A percentile compares a stretch with the other conserved stretches of the same genome.
phyloP scores from a whole-genome alignment of 2,888 invertebrate genomes.

The Bruchidius siliquastri region DNA sequence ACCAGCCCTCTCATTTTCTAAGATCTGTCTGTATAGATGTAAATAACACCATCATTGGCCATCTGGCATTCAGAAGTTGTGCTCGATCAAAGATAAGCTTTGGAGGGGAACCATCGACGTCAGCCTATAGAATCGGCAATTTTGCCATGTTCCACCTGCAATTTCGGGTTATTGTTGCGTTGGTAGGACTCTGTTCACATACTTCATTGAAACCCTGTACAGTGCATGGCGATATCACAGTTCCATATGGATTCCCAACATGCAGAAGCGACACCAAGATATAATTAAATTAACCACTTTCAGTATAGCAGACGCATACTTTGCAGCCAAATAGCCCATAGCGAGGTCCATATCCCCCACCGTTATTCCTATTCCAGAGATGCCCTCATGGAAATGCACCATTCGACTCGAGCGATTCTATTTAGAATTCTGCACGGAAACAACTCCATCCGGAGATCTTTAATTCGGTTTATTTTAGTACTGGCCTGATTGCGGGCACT shows the following conservation, averaged over 20 bases:
- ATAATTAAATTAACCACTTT: not conserved
- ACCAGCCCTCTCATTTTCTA: no score
- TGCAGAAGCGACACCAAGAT: not conserved
- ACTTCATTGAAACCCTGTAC: no score
- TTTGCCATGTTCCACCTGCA: no score
- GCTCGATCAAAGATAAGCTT: no score
- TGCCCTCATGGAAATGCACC: slow-evolving; percentile 17
- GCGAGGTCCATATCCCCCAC: not conserved
- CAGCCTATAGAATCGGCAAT: no score
- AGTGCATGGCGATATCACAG: not conserved
- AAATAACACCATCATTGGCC: no score
- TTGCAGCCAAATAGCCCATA: not conserved
- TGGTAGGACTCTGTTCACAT: no score
- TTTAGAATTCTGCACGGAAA: slow-evolving; percentile 28
- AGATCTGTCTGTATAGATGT: no score
- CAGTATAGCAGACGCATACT: not conserved
- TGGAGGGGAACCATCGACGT: no score
- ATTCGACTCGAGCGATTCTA: slow-evolving; percentile 4
- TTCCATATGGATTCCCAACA: not conserved
- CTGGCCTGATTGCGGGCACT: slow-evolving; percentile 15
- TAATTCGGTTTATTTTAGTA: slow-evolving; percentile 27
- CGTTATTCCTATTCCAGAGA: not conserved
- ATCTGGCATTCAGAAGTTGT: no score
- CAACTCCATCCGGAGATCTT: slow-evolving; percentile 28
- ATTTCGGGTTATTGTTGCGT: no score